Conservation (phyloP, 2,888 invertebrate genomes). For the Volucella inanis region DNA sequence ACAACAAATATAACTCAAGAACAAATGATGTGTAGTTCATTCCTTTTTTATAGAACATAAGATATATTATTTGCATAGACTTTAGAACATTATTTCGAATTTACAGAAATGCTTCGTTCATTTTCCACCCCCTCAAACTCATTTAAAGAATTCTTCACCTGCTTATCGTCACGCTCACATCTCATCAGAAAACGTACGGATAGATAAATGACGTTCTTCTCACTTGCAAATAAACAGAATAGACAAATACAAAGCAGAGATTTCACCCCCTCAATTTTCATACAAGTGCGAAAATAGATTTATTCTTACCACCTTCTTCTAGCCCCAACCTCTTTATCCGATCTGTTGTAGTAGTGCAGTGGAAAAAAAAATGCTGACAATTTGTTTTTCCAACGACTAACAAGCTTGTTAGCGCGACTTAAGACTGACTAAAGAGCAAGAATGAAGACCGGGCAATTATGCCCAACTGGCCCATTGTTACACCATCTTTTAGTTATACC, state of each 20-base stretch:
- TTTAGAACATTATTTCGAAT: constrained; percentile 14
- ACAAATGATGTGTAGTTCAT: no score
- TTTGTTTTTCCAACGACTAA: constrained; percentile 46
- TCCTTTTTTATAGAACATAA: no score
- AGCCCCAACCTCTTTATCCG: background rate
- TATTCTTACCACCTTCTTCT: background rate
- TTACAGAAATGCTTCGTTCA: constrained; percentile 2
- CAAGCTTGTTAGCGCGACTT: constrained; percentile 36
- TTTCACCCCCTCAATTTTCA: constrained; percentile 20
- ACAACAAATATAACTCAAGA: no score
- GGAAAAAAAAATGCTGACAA: constrained; percentile 33
- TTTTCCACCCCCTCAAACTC: background rate
- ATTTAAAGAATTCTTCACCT: constrained; percentile 29
- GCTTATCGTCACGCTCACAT: constrained; percentile 39
- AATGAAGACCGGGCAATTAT: constrained; percentile 63
- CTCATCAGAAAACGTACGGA: constrained; percentile 3
- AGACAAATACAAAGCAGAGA: constrained; percentile 1
- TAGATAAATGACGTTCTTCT: constrained; percentile 35
- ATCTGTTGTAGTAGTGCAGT: constrained; percentile 33
- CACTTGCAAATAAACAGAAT: constrained; percentile 16
- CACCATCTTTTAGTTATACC: constrained; percentile 34
- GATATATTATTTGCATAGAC: constrained; percentile 51
- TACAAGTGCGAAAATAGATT: constrained; percentile 64
- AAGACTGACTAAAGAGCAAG: constrained; percentile 36
- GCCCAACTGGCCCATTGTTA: constrained; percentile 45